A percentile compares a stretch with the other conserved stretches of the same genome.
phyloP scores from a whole-genome alignment of 2,113 vertebrate species.

The Apodemus sylvaticus region DNA sequence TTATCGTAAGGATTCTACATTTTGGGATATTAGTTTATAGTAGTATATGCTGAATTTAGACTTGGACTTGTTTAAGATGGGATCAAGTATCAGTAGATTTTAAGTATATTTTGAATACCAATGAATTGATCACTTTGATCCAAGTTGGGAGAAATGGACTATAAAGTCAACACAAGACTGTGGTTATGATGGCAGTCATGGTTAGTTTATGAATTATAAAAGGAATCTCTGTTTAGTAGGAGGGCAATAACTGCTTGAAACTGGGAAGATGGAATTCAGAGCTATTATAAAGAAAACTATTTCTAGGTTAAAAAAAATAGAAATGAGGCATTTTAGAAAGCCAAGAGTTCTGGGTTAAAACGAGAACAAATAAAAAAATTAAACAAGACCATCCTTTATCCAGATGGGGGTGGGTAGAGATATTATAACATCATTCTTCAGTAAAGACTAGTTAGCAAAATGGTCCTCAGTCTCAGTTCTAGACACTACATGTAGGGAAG shows the following conservation, averaged over 20 bases:
- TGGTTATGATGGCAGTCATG: neutral
- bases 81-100: slow-evolving; percentile 23
- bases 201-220: neutral
- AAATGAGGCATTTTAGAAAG: slow-evolving; percentile 15
- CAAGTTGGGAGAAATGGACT: neutral
- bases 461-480: neutral
- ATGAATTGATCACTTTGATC: neutral
- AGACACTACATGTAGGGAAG: slow-evolving; percentile 8
- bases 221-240: neutral
- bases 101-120: slow-evolving; percentile 49
- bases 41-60: slow-evolving; percentile 25
- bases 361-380: slow-evolving; percentile 11
- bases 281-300: slow-evolving; percentile 18
- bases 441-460: neutral
- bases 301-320: slow-evolving; percentile 46
- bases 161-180: slow-evolving; percentile 3
- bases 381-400: slow-evolving; percentile 17
- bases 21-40: slow-evolving; percentile 43
- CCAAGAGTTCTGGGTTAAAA: slow-evolving; percentile 26
- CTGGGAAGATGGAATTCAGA: neutral
- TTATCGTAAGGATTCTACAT: slow-evolving; percentile 24
- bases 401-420: neutral
- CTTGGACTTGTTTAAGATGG: slow-evolving; percentile 21
- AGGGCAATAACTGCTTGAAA: neutral
- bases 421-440: slow-evolving; percentile 11